Base-by-base conservation (phyloP, 2,797 vertebrate species). In the Notolabrus celidotus region DNA sequence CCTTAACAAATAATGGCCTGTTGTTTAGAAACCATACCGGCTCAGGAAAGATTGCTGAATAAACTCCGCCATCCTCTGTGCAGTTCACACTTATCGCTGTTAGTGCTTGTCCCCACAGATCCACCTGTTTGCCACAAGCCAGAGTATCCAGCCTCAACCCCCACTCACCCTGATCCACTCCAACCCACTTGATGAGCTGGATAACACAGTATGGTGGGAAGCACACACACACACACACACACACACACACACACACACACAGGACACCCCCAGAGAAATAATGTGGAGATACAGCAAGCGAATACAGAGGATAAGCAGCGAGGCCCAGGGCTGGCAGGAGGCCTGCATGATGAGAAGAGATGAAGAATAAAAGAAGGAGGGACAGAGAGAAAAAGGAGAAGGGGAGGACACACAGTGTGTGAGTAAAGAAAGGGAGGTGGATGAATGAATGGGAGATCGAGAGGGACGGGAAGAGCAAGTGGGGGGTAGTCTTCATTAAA, bases 41-140 rank as follows among this genome's bases (percentile, higher is more conserved):
- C 65, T 79, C 36, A 56, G 51, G 61, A 66, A 42, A 68, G 22
- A 76, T 63, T 58, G 67, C 82, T 69, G 64, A 45, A 75, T 71
- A 78, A 79, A 73, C 36, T 4, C 55, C 16, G 23, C 25, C 65
- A 51, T 61, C 70, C 42, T 71, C 38, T 33, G 27, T 43, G 39
- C 38, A 34, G 23, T 77, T 87, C 22, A 7, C 57, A 71, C 50
- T 68, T 67, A 84, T 77, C 23, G n/a, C 57, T 62, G 63, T 71
- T 61, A 84, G 60, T 39, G 61, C 47, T 61, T 16, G 3, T 85
- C 74, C 73, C 87, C 58, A 42, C 22, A 73, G 81, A 50, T 36
- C 77, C 80, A 90, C 84, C 87, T 92, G 88, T 89, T 91, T 82
- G 85, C 80, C 79, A 83, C 67, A 71, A 88, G 76, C 79, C 69